Percentiles rank a stretch among this genome's conserved stretches.
These are phyloP conservation scores for Drosophila paucipuncta DNA, from an alignment of 2,888 invertebrate species.

Conservation along the genomic window DNA sequence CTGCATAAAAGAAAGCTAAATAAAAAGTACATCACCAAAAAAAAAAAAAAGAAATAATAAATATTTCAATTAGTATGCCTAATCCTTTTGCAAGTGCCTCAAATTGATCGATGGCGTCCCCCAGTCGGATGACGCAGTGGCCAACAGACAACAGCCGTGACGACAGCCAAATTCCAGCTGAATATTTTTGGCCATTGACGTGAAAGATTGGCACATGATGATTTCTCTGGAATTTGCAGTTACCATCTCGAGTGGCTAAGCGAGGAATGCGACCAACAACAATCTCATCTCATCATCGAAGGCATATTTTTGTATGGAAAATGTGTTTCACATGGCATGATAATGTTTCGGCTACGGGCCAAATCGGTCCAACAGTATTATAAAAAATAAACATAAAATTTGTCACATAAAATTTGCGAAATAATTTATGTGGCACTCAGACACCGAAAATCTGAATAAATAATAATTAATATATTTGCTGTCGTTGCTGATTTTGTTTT, in stretches of 20 bases:
- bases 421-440: conserved; percentile 57
- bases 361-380: conserved; percentile 14
- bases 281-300: conserved; percentile 15
- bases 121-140: conserved; percentile 68
- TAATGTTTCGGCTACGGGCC: conserved; percentile 37
- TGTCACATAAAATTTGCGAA: conserved; percentile 66
- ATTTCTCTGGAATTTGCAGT: conserved; percentile 54
- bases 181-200: conserved; percentile 71
- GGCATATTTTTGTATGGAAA: conserved; percentile 1
- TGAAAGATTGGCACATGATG: conserved; percentile 64
- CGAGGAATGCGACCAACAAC: conserved; percentile 39
- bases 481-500: conserved; percentile 31
- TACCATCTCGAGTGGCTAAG: conserved; percentile 45
- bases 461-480: conserved; percentile 57
- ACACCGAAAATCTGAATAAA: conserved; percentile 54
- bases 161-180: conserved; percentile 72
- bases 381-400: conserved; percentile 52
- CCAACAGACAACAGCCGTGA: conserved; percentile 59
- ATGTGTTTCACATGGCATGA: conserved; percentile 40
- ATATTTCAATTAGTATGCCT: background rate
- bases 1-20: conserved; percentile 59
- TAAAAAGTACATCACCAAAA: conserved; percentile 44
- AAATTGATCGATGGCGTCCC: conserved; percentile 68
- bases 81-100: conserved; percentile 6
- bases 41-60: background rate